Evolutionary conservation across 2,113 vertebrate species (phyloP), one percentile per base, ranked within the genome.

Genomic region (Motacilla alba): DNA sequence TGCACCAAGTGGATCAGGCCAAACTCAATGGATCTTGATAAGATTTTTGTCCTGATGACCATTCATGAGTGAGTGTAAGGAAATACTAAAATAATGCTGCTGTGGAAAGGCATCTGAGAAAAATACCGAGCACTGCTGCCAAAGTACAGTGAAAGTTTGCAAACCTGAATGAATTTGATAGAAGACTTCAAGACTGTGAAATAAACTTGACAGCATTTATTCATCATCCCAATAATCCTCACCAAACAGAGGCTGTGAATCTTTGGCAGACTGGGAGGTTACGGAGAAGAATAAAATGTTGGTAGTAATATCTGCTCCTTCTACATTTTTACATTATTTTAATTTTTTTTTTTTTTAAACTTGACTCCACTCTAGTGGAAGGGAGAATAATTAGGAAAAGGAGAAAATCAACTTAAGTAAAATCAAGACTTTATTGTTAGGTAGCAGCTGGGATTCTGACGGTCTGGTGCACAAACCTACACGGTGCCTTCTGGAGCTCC

Each of bases 401-500:
- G 13, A 19, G 87, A 77, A 84, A 92, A 85, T 58, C 23, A 81
- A 35, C 76, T 68, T 26, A 66, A 75, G 78, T 76, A 75, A 84
- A 93, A 95, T 62, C 31, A 68, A 68, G 83, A 33, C 52, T 55
- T 39, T 24, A 73, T 80, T 56, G 43, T 69, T 90, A 91, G 60
- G 46, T 39, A 83, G 59, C 84, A 96, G 66, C 64, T 96, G 78
- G 43, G 63, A 55, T 94, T 95, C 75, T 88, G 82, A 85, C 0
- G 13, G 83, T 87, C 90, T 90, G 70, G 21, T 94, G 91, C 70
- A 90, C 90, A 69, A 91, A 83, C 27, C 26, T 76, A 55, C 49
- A 14, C 1, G 2, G 43, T 67, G 63, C 37, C 88, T 89, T 69
- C 74, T 85, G 84, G 17, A 92, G n/a, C 24, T n/a, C n/a, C n/a